Percentiles rank a stretch among this genome's conserved stretches.
phyloP scores from a whole-genome alignment of 2,888 invertebrate species.

The Blastobasis lacticolella region DNA sequence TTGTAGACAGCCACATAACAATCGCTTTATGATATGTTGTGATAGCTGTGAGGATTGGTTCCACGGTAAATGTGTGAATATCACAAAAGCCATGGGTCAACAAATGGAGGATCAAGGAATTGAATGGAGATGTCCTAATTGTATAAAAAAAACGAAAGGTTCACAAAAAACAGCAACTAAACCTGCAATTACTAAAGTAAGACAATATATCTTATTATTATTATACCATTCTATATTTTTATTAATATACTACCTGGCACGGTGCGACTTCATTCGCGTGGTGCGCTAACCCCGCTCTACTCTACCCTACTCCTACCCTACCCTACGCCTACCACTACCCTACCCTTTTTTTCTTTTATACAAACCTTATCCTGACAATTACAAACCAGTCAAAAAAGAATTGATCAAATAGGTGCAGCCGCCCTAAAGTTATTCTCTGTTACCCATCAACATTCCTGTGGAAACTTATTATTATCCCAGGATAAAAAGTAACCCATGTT shows the following conservation, averaged over 20 bases:
- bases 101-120: conserved; percentile 92
- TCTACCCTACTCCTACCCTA: too few relatives aligned
- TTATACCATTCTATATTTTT: not conserved
- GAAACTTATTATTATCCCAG: too few relatives aligned
- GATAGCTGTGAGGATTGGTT: conserved; percentile 98
- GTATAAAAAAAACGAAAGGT: conserved; percentile 75
- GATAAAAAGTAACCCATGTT: too few relatives aligned
- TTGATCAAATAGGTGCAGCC: too few relatives aligned
- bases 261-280: too few relatives aligned
- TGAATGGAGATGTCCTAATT: conserved; percentile 93
- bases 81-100: conserved; percentile 91
- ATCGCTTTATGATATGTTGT: conserved; percentile 98
- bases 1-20: conserved; percentile 95
- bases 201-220: conserved; percentile 11
- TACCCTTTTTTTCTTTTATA: too few relatives aligned
- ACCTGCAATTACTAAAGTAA: not conserved
- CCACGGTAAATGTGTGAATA: conserved; percentile 97
- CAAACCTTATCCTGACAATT: too few relatives aligned
- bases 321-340: too few relatives aligned
- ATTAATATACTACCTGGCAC: not conserved
- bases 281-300: too few relatives aligned
- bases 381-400: too few relatives aligned
- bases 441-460: too few relatives aligned
- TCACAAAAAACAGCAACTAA: conserved; percentile 27
- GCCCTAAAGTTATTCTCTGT: too few relatives aligned